Conservation (phyloP, 2,888 invertebrate genomes). For the Eurois occulta region DNA sequence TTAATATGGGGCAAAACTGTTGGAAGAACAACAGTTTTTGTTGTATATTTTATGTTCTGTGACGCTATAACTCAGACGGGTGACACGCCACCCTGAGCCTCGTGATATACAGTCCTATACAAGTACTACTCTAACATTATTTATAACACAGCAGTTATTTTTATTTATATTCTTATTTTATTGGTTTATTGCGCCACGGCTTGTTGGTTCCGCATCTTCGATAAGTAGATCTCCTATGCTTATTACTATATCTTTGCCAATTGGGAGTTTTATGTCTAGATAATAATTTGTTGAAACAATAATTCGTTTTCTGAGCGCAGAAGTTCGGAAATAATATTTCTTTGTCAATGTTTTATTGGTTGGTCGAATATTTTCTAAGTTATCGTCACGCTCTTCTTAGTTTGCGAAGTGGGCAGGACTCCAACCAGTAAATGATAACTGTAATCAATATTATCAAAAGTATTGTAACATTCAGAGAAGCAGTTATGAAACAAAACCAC, state of each 20-base stretch:
- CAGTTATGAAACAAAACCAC: not conserved
- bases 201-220: conserved; percentile 79
- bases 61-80: conserved; percentile 87
- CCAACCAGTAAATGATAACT: conserved; percentile 38
- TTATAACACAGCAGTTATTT: conserved; percentile 85
- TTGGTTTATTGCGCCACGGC: conserved; percentile 87
- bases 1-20: conserved; percentile 91
- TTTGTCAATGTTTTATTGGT: conserved; percentile 54
- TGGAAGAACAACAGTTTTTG: conserved; percentile 90
- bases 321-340: conserved; percentile 54
- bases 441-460: not conserved
- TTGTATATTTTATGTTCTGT: conserved; percentile 90
- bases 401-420: conserved; percentile 50
- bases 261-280: conserved; percentile 58
- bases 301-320: conserved; percentile 48
- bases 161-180: conserved; percentile 87
- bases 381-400: conserved; percentile 28
- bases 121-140: conserved; percentile 79
- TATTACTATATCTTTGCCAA: conserved; percentile 71
- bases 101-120: conserved; percentile 80
- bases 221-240: conserved; percentile 80
- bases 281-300: conserved; percentile 65
- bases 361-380: conserved; percentile 47
- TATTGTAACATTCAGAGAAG: not conserved
- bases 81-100: conserved; percentile 86